phyloP scores from a whole-genome alignment of 1,140 invertebrate species.

The Artemia franciscana region DNA sequence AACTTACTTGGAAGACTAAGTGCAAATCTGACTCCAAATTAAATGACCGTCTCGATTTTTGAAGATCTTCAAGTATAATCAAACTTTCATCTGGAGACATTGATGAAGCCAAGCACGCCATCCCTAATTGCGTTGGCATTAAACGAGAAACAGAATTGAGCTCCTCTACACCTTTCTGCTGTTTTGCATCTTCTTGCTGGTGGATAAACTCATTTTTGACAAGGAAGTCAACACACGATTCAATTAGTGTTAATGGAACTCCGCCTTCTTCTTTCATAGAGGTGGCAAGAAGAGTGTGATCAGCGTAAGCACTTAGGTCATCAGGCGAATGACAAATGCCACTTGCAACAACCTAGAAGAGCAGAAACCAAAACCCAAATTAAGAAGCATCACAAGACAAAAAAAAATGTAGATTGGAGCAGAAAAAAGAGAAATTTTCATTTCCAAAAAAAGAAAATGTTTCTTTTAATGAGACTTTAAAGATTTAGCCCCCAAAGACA shows the following conservation, averaged over 20 bases:
- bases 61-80: constrained; percentile 64
- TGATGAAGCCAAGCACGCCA: constrained; percentile 74
- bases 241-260: constrained; percentile 20
- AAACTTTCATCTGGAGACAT: constrained; percentile 77
- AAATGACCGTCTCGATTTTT: constrained; percentile 65
- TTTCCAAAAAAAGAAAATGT: constrained; percentile 35
- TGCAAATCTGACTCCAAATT: constrained; percentile 86
- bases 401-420: constrained; percentile 8
- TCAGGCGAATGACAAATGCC: constrained; percentile 42
- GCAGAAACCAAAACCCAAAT: too few relatives aligned
- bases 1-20: constrained; percentile 59
- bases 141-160: constrained; percentile 14
- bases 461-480: too few relatives aligned
- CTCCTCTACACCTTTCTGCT: background rate
- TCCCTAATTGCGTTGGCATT: constrained; percentile 60
- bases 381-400: too few relatives aligned
- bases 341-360: constrained; percentile 55
- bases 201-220: constrained; percentile 29
- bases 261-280: constrained; percentile 9
- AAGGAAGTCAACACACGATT: constrained; percentile 30
- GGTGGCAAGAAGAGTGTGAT: constrained; percentile 42
- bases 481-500: too few relatives aligned
- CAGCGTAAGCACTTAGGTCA: constrained; percentile 52
- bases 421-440: constrained; percentile 14
- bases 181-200: constrained; percentile 3